A percentile compares a stretch with the other conserved stretches of the same genome.
These are phyloP conservation scores for Ylistrum balloti DNA, from an alignment of 1,140 invertebrate genomes.

Conservation along the genomic window DNA sequence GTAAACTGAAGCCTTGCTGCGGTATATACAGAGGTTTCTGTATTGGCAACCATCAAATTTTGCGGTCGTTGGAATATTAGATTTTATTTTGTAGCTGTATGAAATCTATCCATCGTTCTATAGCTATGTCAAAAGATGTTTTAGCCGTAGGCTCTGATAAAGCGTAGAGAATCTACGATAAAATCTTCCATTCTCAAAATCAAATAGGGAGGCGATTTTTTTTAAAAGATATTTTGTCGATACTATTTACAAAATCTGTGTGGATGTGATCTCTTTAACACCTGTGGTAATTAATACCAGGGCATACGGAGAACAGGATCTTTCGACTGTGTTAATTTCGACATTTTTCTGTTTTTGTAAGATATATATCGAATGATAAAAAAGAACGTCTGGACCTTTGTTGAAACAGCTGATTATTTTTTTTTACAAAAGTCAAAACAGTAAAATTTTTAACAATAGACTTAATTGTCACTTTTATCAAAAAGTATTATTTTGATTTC, in stretches of 20 bases:
- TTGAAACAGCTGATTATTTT: too few species aligned
- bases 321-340: too few species aligned
- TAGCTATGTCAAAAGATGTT: background rate
- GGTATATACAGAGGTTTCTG: background rate
- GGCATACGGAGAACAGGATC: background rate
- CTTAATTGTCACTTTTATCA: too few species aligned
- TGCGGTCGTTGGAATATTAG: constrained; percentile 38
- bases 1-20: background rate
- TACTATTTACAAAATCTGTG: constrained; percentile 11
- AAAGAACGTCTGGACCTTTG: too few species aligned
- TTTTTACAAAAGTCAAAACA: too few species aligned
- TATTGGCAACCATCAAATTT: background rate
- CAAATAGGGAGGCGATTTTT: background rate
- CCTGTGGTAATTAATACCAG: background rate
- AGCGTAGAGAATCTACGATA: background rate
- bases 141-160: background rate
- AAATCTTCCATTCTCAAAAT: background rate
- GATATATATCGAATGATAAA: too few species aligned
- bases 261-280: background rate
- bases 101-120: background rate
- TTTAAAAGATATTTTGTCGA: background rate
- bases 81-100: background rate
- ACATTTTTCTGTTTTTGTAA: too few species aligned
- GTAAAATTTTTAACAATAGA: too few species aligned
- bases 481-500: too few species aligned